Evolutionary conservation across 2,888 invertebrate genomes (phyloP), one percentile per base, ranked within the genome.

Genomic region (Dascillus cervinus): DNA sequence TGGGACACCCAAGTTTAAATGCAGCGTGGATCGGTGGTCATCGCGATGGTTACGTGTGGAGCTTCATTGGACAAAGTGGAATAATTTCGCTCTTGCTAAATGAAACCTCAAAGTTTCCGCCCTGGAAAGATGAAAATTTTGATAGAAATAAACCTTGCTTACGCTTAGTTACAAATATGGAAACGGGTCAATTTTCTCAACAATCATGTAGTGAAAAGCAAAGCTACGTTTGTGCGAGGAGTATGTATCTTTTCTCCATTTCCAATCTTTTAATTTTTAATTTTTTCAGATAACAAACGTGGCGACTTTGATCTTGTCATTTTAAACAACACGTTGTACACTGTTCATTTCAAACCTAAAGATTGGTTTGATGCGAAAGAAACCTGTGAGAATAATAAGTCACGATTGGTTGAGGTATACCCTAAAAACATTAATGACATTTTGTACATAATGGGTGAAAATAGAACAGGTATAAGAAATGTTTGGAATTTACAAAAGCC

Each of bases 21-120:
- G 30, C 22, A n/a, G 34, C 30, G 2, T 34, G 34, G 34, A 34
- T 34, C n/a, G 34, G 34, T 3, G 34, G 30, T 9, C 17, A 26
- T 12, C 30, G 14, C 10, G 26, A 26, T 1, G 6, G 26, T 8
- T 17, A 22, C 3, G 6, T 10, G 4, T 34, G 34, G 34, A 34
- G 26, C 4, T 34, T 34, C 12, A 13, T 34, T 13, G 22, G 11
- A 11, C 13, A 30, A 4, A 23, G 15, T 21, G 5, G 3, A 6
- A 11, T 15, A 4, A 15, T 34, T 8, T 17, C 17, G 5, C 22
- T 26, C 4, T 3, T 20, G 3, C 13, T 1, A 9, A n/a, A 17
- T 10, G 2, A 10, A 8, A 11, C 3, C 2, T 30, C 30, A 3
- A 10, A n/a, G n/a, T n/a, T 17, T 17, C 34, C 34, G 1, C 34